Evolutionary conservation across 2,888 invertebrate species (phyloP), one percentile per base, ranked within the genome.

Genomic region (Drosophila infuscata): DNA sequence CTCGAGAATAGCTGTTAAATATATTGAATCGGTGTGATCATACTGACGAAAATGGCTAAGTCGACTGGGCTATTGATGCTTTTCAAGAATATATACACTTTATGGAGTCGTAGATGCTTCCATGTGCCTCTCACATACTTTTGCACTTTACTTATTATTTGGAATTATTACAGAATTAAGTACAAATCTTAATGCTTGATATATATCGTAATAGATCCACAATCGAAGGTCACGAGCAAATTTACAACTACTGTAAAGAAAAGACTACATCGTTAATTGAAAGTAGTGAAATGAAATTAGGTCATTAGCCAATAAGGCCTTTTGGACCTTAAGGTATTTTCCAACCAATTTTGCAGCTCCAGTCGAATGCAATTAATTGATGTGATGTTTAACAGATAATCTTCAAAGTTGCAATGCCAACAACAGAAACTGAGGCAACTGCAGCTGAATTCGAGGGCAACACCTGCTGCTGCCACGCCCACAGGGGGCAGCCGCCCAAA

Each of bases 401-500:
- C 15, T 17, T 46, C 1, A 15, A 46, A 15, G 35, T 15, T 53
- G 54, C 35, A 54, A 54, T 17, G 15, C 54, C 15, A 52, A 29
- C 51, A 48, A 25, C 20, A 25, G n/a, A 20, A 51, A 38, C 20
- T 35, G 52, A 52, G 43, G 25, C 33, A 35, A 35, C 15, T 25
- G 25, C 53, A 53, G 25, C 25, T 36, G 53, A 65, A 65, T 65
- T 65, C 11, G 15, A 32, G 35, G 11, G 35, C 53, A 54, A 56
- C 68, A 68, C 56, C 68, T 68, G 68, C 36, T 36, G 4, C 43
- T 35, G 65, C 29, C 51, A 17, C 29, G 41, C 30, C 30, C 65
- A 25, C 30, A n/a, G 7, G 49, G 43, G 12, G 1, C 20, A 20
- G 51, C 62, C 58, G 33, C 32, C 57, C 56, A 58, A 49, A 58